Evolutionary conservation across 2,888 invertebrate species (phyloP).

Genomic region (Dicycla oo): DNA sequence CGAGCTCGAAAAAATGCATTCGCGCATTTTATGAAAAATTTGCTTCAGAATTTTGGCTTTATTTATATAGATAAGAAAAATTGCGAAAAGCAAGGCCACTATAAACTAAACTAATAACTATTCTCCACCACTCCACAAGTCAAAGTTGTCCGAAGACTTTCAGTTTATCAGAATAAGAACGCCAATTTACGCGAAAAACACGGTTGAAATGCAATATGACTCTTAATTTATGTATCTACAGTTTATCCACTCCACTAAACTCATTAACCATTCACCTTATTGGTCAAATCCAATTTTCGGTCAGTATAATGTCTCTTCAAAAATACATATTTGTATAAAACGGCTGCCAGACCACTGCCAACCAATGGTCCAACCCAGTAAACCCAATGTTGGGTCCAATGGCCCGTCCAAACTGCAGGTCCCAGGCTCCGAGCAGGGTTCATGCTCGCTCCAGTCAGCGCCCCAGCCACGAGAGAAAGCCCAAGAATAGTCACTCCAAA

Average conservation of each 20-base stretch:
- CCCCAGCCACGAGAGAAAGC: constrained; percentile 92
- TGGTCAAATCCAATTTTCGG: neutral
- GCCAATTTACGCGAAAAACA: no score
- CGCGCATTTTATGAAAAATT: no score
- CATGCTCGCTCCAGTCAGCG: constrained; percentile 93
- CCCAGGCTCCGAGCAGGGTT: constrained; percentile 93
- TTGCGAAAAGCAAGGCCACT: no score
- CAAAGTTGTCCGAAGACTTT: no score
- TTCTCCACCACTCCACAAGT: no score
- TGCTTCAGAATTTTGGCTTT: no score
- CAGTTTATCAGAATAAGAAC: no score
- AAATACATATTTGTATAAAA: constrained; percentile 77
- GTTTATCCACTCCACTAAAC: neutral
- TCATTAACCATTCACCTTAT: neutral
- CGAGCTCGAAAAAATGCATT: no score
- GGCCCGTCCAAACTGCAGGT: constrained; percentile 93
- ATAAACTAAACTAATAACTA: no score
- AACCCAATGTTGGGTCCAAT: constrained; percentile 93
- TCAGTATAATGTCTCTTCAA: constrained; percentile 48
- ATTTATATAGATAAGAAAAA: no score
- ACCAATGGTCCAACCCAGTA: constrained; percentile 92
- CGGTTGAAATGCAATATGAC: no score
- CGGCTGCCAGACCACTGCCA: constrained; percentile 76
- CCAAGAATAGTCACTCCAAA: constrained; percentile 92
- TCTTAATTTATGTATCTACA: neutral